These are phyloP conservation scores for Siniperca chuatsi DNA, from an alignment of 2,113 vertebrate genomes.

Conservation along the genomic window DNA sequence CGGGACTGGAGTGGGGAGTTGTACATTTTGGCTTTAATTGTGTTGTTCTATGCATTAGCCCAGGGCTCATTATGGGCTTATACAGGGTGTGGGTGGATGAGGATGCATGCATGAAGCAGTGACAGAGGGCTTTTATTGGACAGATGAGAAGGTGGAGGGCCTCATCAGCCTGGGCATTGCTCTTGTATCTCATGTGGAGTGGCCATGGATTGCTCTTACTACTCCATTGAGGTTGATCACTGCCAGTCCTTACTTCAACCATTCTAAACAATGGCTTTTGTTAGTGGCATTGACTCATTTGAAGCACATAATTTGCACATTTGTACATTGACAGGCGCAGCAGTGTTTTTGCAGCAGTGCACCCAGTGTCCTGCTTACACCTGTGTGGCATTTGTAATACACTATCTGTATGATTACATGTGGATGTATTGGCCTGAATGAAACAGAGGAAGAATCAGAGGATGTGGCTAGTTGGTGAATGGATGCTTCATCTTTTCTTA, in stretches of 20 bases:
- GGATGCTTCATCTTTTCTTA: constrained; percentile 45
- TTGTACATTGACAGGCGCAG: constrained; percentile 17
- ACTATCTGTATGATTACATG: background rate
- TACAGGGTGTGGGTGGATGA: constrained; percentile 64
- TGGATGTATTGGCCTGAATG: constrained; percentile 14
- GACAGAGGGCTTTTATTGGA: constrained; percentile 67
- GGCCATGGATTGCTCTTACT: constrained; percentile 68
- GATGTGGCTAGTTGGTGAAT: constrained; percentile 28
- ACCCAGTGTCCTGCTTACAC: background rate
- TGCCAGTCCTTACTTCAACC: constrained; percentile 24
- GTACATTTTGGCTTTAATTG: constrained; percentile 69
- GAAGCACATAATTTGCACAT: constrained; percentile 51
- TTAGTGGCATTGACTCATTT: constrained; percentile 33
- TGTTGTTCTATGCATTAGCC: constrained; percentile 78
- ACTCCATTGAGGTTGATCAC: constrained; percentile 56
- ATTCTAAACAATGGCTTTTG: constrained; percentile 59
- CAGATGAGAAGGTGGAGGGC: constrained; percentile 70
- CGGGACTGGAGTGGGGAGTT: constrained; percentile 53
- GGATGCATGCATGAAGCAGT: constrained; percentile 55
- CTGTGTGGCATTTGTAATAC: constrained; percentile 2
- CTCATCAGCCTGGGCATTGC: constrained; percentile 64
- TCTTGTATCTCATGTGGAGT: constrained; percentile 62
- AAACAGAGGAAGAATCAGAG: constrained; percentile 22
- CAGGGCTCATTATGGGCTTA: constrained; percentile 61
- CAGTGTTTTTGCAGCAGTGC: background rate